Conservation (phyloP, 2,113 vertebrate species). For the Psilopsiagon aymara region DNA sequence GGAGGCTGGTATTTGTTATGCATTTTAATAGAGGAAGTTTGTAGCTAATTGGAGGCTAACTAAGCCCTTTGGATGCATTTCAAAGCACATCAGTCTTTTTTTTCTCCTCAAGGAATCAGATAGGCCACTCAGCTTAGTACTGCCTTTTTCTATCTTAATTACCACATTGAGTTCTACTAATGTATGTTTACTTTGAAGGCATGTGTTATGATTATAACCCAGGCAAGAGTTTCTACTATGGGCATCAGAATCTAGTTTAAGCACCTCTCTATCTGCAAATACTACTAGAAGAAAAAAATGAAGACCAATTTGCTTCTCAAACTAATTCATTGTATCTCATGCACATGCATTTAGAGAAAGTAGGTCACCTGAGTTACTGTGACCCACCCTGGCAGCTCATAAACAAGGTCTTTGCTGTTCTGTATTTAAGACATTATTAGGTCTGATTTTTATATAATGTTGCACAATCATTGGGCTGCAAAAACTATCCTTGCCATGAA, state of each 20-base stretch:
- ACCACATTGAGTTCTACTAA: slow-evolving; percentile 80
- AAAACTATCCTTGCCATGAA: background rate
- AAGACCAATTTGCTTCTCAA: background rate
- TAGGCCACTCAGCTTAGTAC: slow-evolving; percentile 69
- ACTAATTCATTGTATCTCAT: background rate
- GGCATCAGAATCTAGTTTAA: slow-evolving; percentile 36
- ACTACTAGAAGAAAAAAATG: background rate
- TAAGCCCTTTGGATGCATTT: slow-evolving; percentile 81
- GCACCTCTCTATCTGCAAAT: slow-evolving; percentile 16
- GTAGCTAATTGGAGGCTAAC: slow-evolving; percentile 85
- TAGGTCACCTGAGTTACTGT: background rate
- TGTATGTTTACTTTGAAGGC: slow-evolving; percentile 70
- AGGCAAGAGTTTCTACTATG: slow-evolving; percentile 31
- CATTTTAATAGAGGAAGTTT: slow-evolving; percentile 84
- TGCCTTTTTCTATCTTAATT: slow-evolving; percentile 82
- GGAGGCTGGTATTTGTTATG: slow-evolving; percentile 73
- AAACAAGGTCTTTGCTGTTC: background rate
- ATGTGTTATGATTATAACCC: slow-evolving; percentile 59
- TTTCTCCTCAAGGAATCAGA: slow-evolving; percentile 71
- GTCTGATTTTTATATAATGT: background rate
- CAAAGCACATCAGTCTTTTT: slow-evolving; percentile 76
- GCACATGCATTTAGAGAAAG: background rate
- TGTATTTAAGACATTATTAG: background rate
- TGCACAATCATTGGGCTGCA: background rate
- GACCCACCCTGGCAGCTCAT: background rate